A percentile compares a stretch with the other conserved stretches of the same genome.
phyloP scores from a whole-genome alignment of 2,113 vertebrate species.

The Stictonetta naevosa region DNA sequence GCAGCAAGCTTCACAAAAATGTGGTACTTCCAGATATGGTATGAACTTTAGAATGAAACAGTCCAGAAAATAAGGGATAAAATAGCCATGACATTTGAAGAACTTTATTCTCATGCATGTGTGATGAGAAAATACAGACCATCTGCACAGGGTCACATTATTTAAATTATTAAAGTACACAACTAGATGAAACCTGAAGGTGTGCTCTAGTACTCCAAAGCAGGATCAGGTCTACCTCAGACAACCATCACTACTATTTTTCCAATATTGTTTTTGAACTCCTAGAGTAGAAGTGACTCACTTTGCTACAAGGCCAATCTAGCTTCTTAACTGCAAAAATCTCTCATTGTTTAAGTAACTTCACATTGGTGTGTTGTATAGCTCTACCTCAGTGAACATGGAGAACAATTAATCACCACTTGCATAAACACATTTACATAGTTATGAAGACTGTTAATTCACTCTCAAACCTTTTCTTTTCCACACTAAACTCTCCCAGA shows the following conservation, averaged over 20 bases:
- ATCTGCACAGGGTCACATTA: not conserved
- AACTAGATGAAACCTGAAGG: not conserved
- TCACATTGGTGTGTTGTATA: not conserved
- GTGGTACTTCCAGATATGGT: not conserved
- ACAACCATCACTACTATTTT: not conserved
- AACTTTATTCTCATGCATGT: not conserved
- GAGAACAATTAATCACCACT: not conserved
- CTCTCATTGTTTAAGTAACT: not conserved
- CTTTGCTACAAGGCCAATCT: not conserved
- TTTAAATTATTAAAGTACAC: rapidly evolving
- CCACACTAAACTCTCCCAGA: not conserved
- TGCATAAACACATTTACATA: not conserved
- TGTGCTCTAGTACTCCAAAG: not conserved
- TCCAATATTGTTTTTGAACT: not conserved
- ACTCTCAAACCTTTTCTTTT: not conserved
- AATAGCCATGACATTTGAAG: not conserved
- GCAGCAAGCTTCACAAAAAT: not conserved
- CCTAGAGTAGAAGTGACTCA: not conserved
- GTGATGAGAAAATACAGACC: not conserved
- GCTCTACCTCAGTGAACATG: not conserved
- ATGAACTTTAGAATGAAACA: not conserved
- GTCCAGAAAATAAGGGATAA: not conserved
- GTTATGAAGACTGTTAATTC: not conserved
- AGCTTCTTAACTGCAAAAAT: not conserved
- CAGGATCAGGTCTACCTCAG: not conserved